Conservation (phyloP, 2,113 vertebrate species). For the Perca schrenkii region DNA sequence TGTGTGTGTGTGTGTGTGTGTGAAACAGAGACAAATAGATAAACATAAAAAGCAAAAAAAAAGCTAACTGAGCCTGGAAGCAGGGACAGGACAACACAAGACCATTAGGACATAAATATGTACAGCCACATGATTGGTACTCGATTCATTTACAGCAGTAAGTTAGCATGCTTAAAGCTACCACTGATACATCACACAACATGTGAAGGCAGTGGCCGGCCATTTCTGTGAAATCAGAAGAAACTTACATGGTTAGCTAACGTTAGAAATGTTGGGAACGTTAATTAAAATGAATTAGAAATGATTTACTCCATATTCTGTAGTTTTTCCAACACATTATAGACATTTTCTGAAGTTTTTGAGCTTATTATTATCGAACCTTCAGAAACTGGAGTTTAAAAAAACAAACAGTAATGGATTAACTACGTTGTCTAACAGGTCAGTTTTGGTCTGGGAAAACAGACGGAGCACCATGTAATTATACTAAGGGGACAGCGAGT, state of each 20-base stretch:
- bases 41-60: constrained; percentile 28
- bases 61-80: constrained; percentile 15
- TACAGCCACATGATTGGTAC: background rate
- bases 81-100: constrained; percentile 32
- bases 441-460: background rate
- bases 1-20: constrained; percentile 8
- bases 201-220: too few relatives aligned
- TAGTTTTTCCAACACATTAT: background rate
- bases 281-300: too few relatives aligned
- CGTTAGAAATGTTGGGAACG: background rate
- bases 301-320: background rate
- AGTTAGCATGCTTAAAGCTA: background rate
- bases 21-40: constrained; percentile 29
- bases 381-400: background rate
- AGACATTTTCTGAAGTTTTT: background rate
- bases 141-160: background rate
- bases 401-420: background rate
- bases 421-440: background rate
- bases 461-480: background rate
- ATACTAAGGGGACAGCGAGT: background rate
- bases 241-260: background rate
- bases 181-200: background rate
- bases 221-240: background rate
- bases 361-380: background rate
- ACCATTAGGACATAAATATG: background rate